These are phyloP conservation scores for Vanessa atalanta DNA, from an alignment of 1,140 invertebrate genomes.

Conservation along the genomic window DNA sequence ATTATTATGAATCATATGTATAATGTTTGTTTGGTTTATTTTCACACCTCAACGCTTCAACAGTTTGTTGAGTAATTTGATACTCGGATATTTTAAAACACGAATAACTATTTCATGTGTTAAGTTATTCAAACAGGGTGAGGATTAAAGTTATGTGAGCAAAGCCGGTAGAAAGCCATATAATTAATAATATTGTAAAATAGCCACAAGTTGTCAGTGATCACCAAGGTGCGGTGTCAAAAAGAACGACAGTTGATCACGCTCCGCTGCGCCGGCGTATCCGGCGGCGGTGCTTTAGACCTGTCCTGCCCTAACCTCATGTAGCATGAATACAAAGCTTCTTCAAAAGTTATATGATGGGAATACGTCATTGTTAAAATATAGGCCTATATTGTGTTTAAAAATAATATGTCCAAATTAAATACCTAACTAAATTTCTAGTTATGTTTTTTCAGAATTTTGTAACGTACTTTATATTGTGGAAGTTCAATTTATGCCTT, in stretches of 20 bases:
- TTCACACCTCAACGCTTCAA: not conserved
- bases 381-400: not conserved
- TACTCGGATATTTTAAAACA: not conserved
- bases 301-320: slow-evolving; percentile 31
- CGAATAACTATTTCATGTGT: too few species aligned
- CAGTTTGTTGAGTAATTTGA: not conserved
- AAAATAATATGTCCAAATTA: not conserved
- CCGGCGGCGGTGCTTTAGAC: slow-evolving; percentile 41
- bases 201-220: slow-evolving; percentile 10
- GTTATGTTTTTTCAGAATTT: too few species aligned
- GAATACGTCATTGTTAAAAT: slow-evolving; percentile 9
- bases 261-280: slow-evolving; percentile 50
- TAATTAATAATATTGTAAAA: not conserved
- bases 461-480: too few species aligned
- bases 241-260: slow-evolving; percentile 52
- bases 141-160: not conserved
- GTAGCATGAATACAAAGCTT: slow-evolving; percentile 33
- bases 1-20: not conserved
- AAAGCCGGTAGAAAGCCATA: not conserved
- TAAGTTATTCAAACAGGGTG: too few species aligned
- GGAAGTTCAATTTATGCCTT: not conserved
- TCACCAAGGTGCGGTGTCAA: slow-evolving; percentile 41
- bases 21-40: not conserved
- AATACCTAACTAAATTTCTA: too few species aligned
- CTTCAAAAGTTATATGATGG: slow-evolving; percentile 12